Evolutionary conservation across 2,113 vertebrate species (phyloP).

Genomic region (Sciurus niger): DNA sequence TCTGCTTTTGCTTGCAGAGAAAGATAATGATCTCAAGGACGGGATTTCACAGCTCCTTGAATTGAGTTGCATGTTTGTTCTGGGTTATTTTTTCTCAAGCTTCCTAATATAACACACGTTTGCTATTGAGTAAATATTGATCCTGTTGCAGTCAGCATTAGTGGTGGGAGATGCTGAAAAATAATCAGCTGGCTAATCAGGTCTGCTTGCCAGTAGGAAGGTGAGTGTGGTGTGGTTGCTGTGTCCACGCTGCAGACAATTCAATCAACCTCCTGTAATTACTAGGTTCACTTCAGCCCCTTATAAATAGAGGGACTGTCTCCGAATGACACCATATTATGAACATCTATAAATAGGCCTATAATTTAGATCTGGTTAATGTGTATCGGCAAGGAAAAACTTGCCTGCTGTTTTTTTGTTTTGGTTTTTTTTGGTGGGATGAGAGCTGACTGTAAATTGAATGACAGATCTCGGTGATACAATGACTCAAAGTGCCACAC

Average conservation of each 20-base stretch:
- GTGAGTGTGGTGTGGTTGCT: neutral
- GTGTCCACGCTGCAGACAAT: neutral
- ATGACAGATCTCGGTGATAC: slow-evolving; percentile 3
- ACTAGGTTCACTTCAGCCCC: neutral
- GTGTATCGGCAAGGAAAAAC: neutral
- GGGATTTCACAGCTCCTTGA: slow-evolving; percentile 81
- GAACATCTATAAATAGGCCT: neutral
- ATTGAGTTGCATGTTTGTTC: slow-evolving; percentile 84
- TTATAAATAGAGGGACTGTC: neutral
- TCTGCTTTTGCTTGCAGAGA: slow-evolving; percentile 58
- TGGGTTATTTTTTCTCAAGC: slow-evolving; percentile 79
- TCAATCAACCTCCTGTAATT: slow-evolving; percentile 54
- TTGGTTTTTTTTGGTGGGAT: neutral
- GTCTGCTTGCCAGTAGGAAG: slow-evolving; percentile 14
- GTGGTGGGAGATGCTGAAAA: slow-evolving; percentile 54
- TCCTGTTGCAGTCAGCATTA: slow-evolving; percentile 74
- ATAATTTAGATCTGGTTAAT: neutral
- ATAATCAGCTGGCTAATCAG: slow-evolving; percentile 56
- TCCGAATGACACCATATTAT: neutral
- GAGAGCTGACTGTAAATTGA: slow-evolving; percentile 40
- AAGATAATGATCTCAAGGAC: slow-evolving; percentile 62
- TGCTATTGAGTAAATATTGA: slow-evolving; percentile 79
- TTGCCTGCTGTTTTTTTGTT: neutral
- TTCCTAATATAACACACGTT: slow-evolving; percentile 85
- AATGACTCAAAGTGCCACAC: neutral